Conservation (phyloP, 2,113 vertebrate species). For the Pardalotus punctatus region DNA sequence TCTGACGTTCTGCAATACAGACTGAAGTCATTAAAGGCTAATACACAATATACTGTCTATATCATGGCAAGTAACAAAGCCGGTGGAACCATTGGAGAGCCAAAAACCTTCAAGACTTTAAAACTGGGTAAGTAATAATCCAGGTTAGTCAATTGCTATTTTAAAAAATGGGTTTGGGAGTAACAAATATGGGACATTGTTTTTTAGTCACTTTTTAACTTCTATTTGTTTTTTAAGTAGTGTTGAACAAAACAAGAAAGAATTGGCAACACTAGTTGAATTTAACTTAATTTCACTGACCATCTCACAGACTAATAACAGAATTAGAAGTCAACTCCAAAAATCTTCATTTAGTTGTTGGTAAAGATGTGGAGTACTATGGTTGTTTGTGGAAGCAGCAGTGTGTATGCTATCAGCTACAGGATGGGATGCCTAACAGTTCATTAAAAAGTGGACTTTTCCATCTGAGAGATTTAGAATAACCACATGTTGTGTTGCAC, state of each 20-base stretch:
- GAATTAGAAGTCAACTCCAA: background rate
- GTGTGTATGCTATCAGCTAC: background rate
- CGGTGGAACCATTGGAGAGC: conserved; percentile 61
- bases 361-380: background rate
- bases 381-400: background rate
- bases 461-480: background rate
- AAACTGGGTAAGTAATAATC: conserved; percentile 74
- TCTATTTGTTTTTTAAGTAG: background rate
- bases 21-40: conserved; percentile 72
- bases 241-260: background rate
- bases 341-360: background rate
- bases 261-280: background rate
- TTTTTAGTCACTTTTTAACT: background rate
- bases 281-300: background rate
- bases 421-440: background rate
- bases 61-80: conserved; percentile 74
- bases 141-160: background rate
- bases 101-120: conserved; percentile 74
- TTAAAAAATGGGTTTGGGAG: background rate
- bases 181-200: background rate
- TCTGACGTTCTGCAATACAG: conserved; percentile 6
- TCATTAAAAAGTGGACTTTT: background rate
- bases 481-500: rapidly evolving
- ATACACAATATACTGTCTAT: conserved; percentile 71
- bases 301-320: background rate